Evolutionary conservation across 2,113 vertebrate species (phyloP).

Genomic region (Peromyscus leucopus): DNA sequence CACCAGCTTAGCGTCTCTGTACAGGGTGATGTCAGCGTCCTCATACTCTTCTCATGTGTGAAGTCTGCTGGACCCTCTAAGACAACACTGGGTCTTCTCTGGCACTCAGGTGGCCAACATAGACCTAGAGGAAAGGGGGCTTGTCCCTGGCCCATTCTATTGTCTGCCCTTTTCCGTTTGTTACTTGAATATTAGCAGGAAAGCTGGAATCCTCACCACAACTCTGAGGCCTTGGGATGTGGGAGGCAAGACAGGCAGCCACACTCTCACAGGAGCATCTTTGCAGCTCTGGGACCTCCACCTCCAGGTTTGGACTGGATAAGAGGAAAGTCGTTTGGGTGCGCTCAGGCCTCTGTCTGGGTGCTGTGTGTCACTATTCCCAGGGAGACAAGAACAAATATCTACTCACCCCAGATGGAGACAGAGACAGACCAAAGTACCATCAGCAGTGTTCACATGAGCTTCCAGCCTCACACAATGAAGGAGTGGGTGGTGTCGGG

Average conservation of each 20-base stretch:
- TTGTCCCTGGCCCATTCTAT: not conserved
- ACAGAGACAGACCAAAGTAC: not conserved
- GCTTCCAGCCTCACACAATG: not conserved
- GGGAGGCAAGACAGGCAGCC: not conserved
- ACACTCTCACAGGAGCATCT: not conserved
- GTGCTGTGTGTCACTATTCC: not conserved
- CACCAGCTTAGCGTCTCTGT: not conserved
- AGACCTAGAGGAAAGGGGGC: not conserved
- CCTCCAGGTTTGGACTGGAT: not conserved
- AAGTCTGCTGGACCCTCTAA: not conserved
- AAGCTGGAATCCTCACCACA: not conserved
- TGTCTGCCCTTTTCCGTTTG: not conserved
- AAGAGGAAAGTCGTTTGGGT: not conserved
- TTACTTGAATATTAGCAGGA: not conserved
- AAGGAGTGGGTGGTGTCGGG: not conserved
- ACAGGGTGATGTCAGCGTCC: not conserved
- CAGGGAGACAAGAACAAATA: not conserved
- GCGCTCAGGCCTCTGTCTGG: not conserved
- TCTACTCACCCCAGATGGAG: not conserved
- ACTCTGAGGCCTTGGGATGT: not conserved
- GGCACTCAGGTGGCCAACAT: not conserved
- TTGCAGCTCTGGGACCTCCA: not conserved
- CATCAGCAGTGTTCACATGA: not conserved
- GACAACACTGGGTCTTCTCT: not conserved
- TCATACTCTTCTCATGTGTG: not conserved